Evolutionary conservation across 2,113 vertebrate genomes (phyloP).

Genomic region (Burhinus oedicnemus): DNA sequence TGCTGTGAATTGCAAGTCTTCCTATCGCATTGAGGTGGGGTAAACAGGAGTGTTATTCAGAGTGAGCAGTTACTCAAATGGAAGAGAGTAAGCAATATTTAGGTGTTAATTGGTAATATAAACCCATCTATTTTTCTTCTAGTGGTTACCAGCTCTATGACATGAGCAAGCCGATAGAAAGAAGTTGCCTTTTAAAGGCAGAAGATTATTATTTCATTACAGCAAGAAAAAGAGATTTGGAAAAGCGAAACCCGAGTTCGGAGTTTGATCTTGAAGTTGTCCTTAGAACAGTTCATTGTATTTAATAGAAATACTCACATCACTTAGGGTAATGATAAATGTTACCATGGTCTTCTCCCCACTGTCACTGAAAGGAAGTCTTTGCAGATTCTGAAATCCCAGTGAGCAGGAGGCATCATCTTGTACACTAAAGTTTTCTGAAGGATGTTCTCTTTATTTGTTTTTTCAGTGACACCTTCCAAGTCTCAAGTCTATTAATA

Average conservation of each 20-base stretch:
- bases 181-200: not conserved
- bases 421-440: not conserved
- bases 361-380: not conserved
- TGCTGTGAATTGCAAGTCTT: not conserved
- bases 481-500: not conserved
- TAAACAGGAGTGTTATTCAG: not conserved
- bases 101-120: slow-evolving; percentile 11
- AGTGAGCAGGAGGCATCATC: not conserved
- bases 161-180: not conserved
- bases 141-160: not conserved
- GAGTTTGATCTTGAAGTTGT: not conserved
- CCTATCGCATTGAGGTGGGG: not conserved
- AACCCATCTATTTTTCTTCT: not conserved
- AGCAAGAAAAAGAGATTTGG: not conserved
- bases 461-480: not conserved
- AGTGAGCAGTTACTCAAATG: not conserved
- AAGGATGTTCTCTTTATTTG: not conserved
- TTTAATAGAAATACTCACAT: not conserved
- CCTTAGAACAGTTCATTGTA: not conserved
- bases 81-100: not conserved
- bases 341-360: not conserved
- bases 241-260: not conserved
- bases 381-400: not conserved
- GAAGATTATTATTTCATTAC: not conserved
- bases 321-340: not conserved